Evolutionary conservation across 2,797 vertebrate genomes (phyloP), one percentile per base, ranked within the genome.

Genomic region (Toxotes lorentzi): DNA sequence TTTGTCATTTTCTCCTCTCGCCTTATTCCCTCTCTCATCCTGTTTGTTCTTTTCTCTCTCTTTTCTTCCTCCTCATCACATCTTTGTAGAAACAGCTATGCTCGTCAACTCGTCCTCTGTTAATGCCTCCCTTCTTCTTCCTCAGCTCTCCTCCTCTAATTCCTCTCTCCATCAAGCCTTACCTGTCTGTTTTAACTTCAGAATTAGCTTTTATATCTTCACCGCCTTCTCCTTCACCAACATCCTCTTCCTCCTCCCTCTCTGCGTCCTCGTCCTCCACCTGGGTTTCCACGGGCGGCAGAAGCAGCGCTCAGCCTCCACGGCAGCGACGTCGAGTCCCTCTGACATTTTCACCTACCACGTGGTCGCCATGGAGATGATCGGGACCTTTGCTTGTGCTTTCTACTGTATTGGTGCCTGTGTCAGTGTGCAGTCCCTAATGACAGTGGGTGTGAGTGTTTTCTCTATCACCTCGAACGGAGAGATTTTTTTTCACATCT

Each of bases 401-500:
- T 0, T 80, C 2, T 32, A 3, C 45, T 60, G 7, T 7, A 48
- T 4, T 1, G 76, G 66, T 13, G 0, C 1, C 19, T 19, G 1
- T 10, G 2, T 12, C 2, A 0, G 12, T 0, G 7, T 2, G 5
- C 0, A 12, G 0, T 2, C 0, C 8, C 0, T 65, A 14, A 4
- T 11, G 1, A 0, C 0, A 1, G 0, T 6, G 0, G 71, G 76
- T 3, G 0, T 0, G 1, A 2, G 0, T 2, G 0, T 67, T 5
- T 2, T 50, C 19, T 5, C 0, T 0, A 23, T 24, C 12, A 6
- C 21, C 1, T 0, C 43, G 0, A 4, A 0, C 0, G 82, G 70
- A 24, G 67, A 86, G 24, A 16, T 68, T 3, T 2, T 69, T 4
- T 72, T 85, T 2, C 85, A 90, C 64, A 48, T 61, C 11, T 76